phyloP scores from a whole-genome alignment of 1,140 invertebrate genomes.

The Drosophila sproati region DNA sequence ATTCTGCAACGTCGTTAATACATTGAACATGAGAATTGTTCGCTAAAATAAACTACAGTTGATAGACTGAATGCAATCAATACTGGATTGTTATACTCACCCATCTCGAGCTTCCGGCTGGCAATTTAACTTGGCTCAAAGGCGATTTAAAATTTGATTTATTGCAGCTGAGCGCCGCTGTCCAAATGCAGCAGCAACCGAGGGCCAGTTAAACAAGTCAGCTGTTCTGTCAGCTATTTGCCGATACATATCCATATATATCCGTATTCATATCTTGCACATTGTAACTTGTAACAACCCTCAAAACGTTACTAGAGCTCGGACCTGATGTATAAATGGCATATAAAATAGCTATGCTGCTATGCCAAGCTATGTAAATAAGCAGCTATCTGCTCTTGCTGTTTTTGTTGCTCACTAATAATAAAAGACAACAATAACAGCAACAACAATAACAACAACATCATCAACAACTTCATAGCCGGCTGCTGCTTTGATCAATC shows the following conservation, averaged over 20 bases:
- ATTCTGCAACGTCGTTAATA: neutral
- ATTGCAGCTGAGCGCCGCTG: slow-evolving; percentile 52
- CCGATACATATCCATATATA: slow-evolving; percentile 25
- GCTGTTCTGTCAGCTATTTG: slow-evolving; percentile 48
- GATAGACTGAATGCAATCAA: slow-evolving; percentile 30
- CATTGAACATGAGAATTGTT: neutral
- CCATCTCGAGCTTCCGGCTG: slow-evolving; percentile 60
- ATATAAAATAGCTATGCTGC: slow-evolving; percentile 36
- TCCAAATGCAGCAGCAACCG: slow-evolving; percentile 16
- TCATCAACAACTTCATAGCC: slow-evolving; percentile 26
- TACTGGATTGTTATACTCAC: slow-evolving; percentile 63
- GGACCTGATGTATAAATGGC: slow-evolving; percentile 38
- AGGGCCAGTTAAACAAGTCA: slow-evolving; percentile 42
- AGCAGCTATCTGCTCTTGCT: slow-evolving; percentile 49
- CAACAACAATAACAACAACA: slow-evolving; percentile 19
- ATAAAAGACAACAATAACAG: slow-evolving; percentile 34
- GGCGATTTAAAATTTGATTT: slow-evolving; percentile 78
- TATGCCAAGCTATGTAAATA: slow-evolving; percentile 45
- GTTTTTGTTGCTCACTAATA: slow-evolving; percentile 41
- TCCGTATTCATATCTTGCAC: slow-evolving; percentile 53
- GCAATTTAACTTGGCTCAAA: slow-evolving; percentile 78
- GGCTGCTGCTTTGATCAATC: slow-evolving; percentile 78
- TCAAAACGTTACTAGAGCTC: slow-evolving; percentile 1
- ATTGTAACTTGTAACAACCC: slow-evolving; percentile 46
- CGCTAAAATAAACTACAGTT: neutral